Percentiles rank a stretch among this genome's conserved stretches.
Evolutionary conservation across 2,797 vertebrate species (phyloP).

Genomic region (Chelmon rostratus): DNA sequence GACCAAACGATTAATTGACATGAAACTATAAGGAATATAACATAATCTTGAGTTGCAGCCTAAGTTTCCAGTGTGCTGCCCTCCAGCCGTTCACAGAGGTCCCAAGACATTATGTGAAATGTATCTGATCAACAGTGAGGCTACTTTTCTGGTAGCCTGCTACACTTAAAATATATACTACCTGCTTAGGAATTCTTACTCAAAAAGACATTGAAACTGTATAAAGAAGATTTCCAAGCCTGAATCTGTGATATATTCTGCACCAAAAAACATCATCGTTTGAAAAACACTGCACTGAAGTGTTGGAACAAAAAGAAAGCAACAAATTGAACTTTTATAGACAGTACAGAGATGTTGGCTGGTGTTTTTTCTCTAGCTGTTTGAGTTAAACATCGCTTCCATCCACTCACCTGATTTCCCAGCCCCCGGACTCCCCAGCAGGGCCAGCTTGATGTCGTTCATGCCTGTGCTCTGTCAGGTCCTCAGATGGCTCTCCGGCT

Average conservation of each 20-base stretch:
- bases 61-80: not conserved
- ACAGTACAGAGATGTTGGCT: not conserved
- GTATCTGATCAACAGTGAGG: not conserved
- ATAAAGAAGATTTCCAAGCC: not conserved
- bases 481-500: slow-evolving; percentile 39
- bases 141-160: not conserved
- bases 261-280: not conserved
- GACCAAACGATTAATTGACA: not conserved
- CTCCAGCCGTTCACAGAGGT: not conserved
- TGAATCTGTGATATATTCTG: not conserved
- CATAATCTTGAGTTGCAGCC: not conserved
- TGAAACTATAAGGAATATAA: too few relatives aligned
- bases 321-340: not conserved
- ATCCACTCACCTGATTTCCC: slow-evolving; percentile 82
- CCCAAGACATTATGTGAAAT: not conserved
- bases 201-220: not conserved
- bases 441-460: slow-evolving; percentile 84
- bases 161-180: not conserved
- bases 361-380: not conserved
- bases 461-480: slow-evolving; percentile 69
- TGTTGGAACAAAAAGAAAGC: not conserved
- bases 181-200: not conserved
- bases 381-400: not conserved
- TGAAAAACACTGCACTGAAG: not conserved
- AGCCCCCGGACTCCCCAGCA: slow-evolving; percentile 80